Base-by-base conservation (phyloP, 2,113 vertebrate genomes). In the Oreocharis arfaki region DNA sequence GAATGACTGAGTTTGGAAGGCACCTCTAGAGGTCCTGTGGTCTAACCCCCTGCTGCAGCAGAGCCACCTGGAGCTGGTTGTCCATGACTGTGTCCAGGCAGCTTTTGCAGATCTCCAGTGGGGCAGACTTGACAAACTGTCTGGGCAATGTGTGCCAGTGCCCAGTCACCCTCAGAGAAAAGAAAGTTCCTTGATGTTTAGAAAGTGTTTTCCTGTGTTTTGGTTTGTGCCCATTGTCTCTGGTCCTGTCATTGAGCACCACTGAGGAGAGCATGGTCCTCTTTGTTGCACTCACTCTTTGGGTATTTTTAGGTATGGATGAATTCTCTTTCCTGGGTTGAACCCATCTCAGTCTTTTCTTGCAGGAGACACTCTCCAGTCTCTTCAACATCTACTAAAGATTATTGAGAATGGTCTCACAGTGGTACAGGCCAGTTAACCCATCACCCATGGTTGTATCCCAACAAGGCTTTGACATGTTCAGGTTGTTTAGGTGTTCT, bases 41-140 rank as follows among this genome's bases (percentile, higher is more conserved):
- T 57, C 22, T 27, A 42, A 50, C 4, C 12, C 55, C 22, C 8
- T 28, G 44, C 12, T 44, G 52, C 50, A 74, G 68, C 52, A 39
- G 10, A 37, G 37, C 23, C 33, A 24, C 9, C n/a, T 44, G 16
- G 33, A 37, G 37, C 50, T 81, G 57, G 30, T 3, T 44, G 32
- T 15, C 27, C 9, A 8, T 1, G 18, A 37, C 5, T 52, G 44
- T 22, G 26, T 37, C 17, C 17, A 77, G 74, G 35, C 2, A 3
- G 37, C 14, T 44, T 33, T 37, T 46, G 73, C 27, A 68, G 14
- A 33, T 28, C 46, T 68, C 32, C 37, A 26, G 0, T 17, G 11
- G 15, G 8, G 5, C 11, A 37, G 18, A 33, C 33, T 60, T 0
- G 0, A 69, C 7, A 39, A 60, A 77, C 22, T 23, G 15, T 60